These are phyloP conservation scores for Perodicticus potto DNA, from an alignment of 2,797 vertebrate species.

Conservation along the genomic window DNA sequence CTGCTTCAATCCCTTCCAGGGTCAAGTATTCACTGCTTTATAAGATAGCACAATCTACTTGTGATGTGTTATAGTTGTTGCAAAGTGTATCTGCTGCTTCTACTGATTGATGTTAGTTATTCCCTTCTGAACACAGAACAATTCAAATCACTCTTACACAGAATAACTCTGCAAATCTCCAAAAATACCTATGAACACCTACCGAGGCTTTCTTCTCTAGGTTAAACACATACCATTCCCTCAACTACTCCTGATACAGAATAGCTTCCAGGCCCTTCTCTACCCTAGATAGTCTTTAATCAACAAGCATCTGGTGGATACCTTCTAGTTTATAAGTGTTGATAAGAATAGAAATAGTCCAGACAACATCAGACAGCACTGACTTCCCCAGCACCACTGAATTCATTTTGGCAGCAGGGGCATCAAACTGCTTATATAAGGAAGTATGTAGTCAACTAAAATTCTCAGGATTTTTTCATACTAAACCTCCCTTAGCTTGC, in stretches of 20 bases:
- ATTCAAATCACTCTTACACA: background rate
- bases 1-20: background rate
- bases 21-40: background rate
- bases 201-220: background rate
- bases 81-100: background rate
- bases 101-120: background rate
- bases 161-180: background rate
- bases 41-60: background rate
- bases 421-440: background rate
- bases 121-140: conserved; percentile 2
- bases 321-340: background rate
- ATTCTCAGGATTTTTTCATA: background rate
- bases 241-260: background rate
- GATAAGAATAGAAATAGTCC: background rate
- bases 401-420: background rate
- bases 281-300: background rate
- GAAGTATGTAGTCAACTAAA: background rate
- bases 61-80: background rate
- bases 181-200: background rate
- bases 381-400: background rate
- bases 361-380: background rate
- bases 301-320: background rate
- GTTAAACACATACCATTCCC: background rate
- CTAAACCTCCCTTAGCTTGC: background rate
- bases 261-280: background rate